Percentiles rank a stretch among this genome's conserved stretches.
Conservation (phyloP, 2,888 invertebrate species). For the Ephialtes manifestator region DNA sequence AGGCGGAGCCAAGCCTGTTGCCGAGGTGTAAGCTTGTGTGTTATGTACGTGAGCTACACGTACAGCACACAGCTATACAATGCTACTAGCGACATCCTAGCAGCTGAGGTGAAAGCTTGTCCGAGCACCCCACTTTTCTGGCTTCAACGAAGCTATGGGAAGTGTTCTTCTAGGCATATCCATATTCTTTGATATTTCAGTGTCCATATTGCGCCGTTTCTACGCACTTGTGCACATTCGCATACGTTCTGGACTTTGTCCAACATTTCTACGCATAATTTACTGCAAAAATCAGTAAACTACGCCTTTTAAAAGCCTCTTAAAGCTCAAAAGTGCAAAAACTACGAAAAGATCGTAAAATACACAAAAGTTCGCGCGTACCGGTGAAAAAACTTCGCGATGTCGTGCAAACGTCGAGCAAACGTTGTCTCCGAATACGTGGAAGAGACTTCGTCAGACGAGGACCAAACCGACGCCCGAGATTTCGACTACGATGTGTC, state of each 20-base stretch:
- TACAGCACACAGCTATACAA: no score
- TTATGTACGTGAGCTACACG: no score
- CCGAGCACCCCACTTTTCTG: no score
- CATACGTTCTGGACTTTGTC: conserved; percentile 1
- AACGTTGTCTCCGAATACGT: conserved; percentile 45
- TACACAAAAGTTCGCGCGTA: not conserved
- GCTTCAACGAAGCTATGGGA: no score
- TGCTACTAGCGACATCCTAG: no score
- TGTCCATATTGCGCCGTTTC: not conserved
- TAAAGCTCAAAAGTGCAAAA: not conserved
- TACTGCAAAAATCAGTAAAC: not conserved
- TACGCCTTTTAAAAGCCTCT: not conserved
- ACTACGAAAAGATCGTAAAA: not conserved
- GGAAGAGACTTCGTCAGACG: conserved; percentile 51
- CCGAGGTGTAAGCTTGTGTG: no score
- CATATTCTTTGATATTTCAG: no score
- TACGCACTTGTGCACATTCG: conserved; percentile 2
- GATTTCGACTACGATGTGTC: conserved; percentile 40
- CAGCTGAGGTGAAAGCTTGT: no score
- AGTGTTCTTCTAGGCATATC: no score
- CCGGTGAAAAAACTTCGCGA: not conserved
- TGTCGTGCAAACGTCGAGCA: conserved; percentile 62
- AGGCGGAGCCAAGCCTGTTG: no score
- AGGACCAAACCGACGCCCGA: conserved; percentile 48
- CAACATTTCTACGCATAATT: not conserved